A percentile compares a stretch with the other conserved stretches of the same genome.
These are phyloP conservation scores for Paragorgia papillata DNA, from an alignment of 92 coral and sea anemone species.

Conservation along the genomic window DNA sequence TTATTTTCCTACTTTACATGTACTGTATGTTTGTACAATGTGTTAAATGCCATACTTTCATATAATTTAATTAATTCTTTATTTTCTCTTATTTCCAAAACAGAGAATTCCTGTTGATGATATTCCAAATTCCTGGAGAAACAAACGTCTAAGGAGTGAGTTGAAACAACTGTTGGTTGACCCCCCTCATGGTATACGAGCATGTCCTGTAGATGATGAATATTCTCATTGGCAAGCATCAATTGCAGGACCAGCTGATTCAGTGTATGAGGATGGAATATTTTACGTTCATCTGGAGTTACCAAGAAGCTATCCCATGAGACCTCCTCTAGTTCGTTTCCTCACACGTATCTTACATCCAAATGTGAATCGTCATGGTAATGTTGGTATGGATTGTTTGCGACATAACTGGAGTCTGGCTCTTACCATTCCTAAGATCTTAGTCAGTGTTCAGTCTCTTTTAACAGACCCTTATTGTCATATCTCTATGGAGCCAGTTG, in stretches of 20 bases:
- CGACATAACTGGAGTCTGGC: constrained; percentile 70
- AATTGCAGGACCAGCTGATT: constrained; percentile 70
- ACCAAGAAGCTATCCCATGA: constrained; percentile 71
- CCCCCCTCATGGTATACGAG: constrained; percentile 73
- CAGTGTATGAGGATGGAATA: constrained; percentile 73
- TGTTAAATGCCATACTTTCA: too few relatives aligned
- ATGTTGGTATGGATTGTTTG: constrained; percentile 64
- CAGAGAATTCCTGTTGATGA: constrained; percentile 66
- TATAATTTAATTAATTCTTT: too few relatives aligned
- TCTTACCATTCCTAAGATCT: constrained; percentile 67
- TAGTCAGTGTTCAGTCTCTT: constrained; percentile 69
- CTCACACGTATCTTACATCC: constrained; percentile 76
- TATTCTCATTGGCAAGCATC: constrained; percentile 79
- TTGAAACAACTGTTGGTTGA: constrained; percentile 62
- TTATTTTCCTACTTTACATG: too few relatives aligned
- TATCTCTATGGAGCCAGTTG: constrained; percentile 69
- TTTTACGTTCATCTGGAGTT: constrained; percentile 71
- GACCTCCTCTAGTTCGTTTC: constrained; percentile 68
- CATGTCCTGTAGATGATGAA: constrained; percentile 66
- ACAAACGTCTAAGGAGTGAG: constrained; percentile 68
- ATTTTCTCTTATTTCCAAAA: background rate
- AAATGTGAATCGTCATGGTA: constrained; percentile 74
- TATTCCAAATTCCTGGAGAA: constrained; percentile 59
- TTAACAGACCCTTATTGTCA: constrained; percentile 74
- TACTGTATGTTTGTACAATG: too few relatives aligned